phyloP scores from a whole-genome alignment of 2,797 vertebrate genomes.

The Malurus splendens region DNA sequence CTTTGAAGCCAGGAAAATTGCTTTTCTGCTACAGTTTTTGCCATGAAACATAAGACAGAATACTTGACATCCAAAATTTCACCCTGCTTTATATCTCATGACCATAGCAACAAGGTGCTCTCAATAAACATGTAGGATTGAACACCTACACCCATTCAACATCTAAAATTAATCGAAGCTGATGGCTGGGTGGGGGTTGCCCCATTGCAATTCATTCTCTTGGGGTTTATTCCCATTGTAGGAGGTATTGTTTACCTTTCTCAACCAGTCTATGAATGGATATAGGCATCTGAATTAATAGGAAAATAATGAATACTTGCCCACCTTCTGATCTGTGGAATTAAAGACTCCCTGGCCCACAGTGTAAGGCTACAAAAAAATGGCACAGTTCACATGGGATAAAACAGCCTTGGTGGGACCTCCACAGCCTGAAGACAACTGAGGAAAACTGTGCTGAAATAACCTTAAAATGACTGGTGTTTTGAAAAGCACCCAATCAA shows the following conservation, averaged over 20 bases:
- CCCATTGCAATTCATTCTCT: not conserved
- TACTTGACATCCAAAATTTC: not conserved
- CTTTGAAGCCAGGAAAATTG: not conserved
- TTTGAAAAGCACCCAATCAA: not conserved
- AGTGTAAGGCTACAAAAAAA: not conserved
- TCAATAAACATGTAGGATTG: not conserved
- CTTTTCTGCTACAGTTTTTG: not conserved
- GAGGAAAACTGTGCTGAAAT: not conserved
- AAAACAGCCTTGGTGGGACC: not conserved
- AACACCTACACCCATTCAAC: not conserved
- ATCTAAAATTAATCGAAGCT: not conserved
- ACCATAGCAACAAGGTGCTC: not conserved
- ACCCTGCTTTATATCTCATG: not conserved
- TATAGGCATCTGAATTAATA: not conserved
- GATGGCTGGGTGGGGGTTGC: fast-evolving
- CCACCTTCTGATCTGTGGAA: not conserved
- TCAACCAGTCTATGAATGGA: not conserved
- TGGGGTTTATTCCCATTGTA: not conserved
- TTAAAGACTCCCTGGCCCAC: not conserved
- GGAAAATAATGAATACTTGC: not conserved
- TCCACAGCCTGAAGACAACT: not conserved
- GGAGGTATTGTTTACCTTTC: not conserved
- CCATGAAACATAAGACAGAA: not conserved
- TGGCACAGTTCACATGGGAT: not conserved
- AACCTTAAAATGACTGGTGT: not conserved